Evolutionary conservation across 2,888 invertebrate genomes (phyloP).

Genomic region (Xanthorhoe designata): DNA sequence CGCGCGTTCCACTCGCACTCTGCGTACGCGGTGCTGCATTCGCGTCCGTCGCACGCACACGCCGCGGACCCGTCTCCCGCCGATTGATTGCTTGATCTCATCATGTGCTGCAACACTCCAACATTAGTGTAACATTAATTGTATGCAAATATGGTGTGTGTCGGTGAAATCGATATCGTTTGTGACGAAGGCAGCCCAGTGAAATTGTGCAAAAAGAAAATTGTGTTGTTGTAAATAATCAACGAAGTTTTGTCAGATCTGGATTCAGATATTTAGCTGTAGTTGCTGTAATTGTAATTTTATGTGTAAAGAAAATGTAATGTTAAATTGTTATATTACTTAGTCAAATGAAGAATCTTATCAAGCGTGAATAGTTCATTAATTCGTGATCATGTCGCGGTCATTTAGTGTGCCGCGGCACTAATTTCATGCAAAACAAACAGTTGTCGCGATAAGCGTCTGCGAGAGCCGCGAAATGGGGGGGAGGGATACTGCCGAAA

Average conservation of each 20-base stretch:
- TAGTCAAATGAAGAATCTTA: constrained; percentile 34
- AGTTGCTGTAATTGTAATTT: no score
- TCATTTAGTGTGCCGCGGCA: constrained; percentile 65
- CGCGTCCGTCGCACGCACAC: constrained; percentile 39
- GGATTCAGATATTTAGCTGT: constrained; percentile 26
- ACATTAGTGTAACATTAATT: constrained; percentile 44
- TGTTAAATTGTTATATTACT: constrained; percentile 3
- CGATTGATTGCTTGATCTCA: constrained; percentile 57
- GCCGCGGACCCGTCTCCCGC: constrained; percentile 42
- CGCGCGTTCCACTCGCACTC: constrained; percentile 66
- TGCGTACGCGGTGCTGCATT: constrained; percentile 61
- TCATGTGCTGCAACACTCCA: constrained; percentile 56
- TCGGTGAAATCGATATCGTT: constrained; percentile 33
- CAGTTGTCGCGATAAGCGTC: constrained; percentile 68
- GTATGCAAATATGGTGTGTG: constrained; percentile 42
- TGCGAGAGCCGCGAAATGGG: constrained; percentile 52
- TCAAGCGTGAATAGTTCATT: constrained; percentile 60
- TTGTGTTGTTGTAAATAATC: constrained; percentile 15
- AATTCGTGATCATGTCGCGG: constrained; percentile 66
- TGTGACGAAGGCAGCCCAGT: constrained; percentile 22
- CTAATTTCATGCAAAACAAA: constrained; percentile 79
- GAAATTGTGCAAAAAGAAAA: constrained; percentile 19
- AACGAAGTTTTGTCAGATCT: constrained; percentile 28
- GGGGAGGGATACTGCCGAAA: constrained; percentile 65
- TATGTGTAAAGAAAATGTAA: neutral